These are phyloP conservation scores for Tillus elongatus DNA, from an alignment of 2,888 invertebrate species.

Conservation along the genomic window DNA sequence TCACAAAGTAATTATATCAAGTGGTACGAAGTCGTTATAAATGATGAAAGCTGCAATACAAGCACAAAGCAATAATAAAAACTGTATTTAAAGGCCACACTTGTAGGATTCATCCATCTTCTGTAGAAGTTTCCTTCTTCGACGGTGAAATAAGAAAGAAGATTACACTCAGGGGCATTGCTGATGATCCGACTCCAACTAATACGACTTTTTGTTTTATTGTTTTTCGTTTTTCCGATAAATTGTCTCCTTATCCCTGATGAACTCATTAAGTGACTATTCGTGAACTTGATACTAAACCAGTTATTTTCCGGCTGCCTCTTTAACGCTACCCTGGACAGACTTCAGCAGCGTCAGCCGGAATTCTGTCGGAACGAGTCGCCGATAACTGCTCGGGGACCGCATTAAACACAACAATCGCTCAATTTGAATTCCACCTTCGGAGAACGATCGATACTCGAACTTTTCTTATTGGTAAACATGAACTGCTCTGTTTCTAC, in stretches of 20 bases:
- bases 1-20: too few relatives aligned
- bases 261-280: conserved; percentile 16
- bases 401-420: too few relatives aligned
- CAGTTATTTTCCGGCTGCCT: neutral
- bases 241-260: conserved; percentile 18
- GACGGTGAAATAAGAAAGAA: conserved; percentile 19
- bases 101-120: conserved; percentile 25
- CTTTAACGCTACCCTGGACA: too few relatives aligned
- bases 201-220: conserved; percentile 28
- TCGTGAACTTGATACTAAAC: conserved; percentile 9
- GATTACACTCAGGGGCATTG: conserved; percentile 24
- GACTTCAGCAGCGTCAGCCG: too few relatives aligned
- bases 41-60: neutral
- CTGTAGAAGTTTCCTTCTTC: conserved; percentile 16
- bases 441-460: too few relatives aligned
- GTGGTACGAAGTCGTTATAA: too few relatives aligned
- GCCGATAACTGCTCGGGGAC: too few relatives aligned
- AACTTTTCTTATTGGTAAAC: too few relatives aligned
- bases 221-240: conserved; percentile 23
- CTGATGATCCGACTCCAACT: conserved; percentile 25
- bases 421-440: too few relatives aligned
- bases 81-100: conserved; percentile 22
- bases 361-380: too few relatives aligned
- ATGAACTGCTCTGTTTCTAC: too few relatives aligned
- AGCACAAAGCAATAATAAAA: too few relatives aligned